Evolutionary conservation across 2,888 invertebrate genomes (phyloP).

Genomic region (Ennomos quercinarius): DNA sequence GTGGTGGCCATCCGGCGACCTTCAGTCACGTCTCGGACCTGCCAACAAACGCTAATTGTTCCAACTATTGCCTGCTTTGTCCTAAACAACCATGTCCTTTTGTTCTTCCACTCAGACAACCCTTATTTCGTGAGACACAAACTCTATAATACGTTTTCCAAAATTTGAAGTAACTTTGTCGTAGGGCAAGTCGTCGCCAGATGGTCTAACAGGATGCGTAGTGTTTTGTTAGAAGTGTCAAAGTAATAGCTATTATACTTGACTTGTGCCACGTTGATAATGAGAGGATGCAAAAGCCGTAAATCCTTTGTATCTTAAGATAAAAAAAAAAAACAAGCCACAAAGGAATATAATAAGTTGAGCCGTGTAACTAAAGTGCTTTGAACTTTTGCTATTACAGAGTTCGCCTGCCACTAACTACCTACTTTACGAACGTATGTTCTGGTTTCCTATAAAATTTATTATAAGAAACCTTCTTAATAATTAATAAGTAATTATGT

Average conservation of each 20-base stretch:
- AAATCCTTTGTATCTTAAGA: slow-evolving; percentile 55
- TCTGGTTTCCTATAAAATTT: too few relatives aligned
- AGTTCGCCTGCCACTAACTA: too few relatives aligned
- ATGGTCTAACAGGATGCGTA: slow-evolving; percentile 64
- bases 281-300: slow-evolving; percentile 48
- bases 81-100: slow-evolving; percentile 45
- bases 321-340: slow-evolving; percentile 41
- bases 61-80: slow-evolving; percentile 53
- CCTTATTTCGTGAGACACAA: slow-evolving; percentile 22
- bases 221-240: slow-evolving; percentile 61
- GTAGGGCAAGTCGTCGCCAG: slow-evolving; percentile 53
- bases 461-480: too few relatives aligned
- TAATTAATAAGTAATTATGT: too few relatives aligned
- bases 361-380: background rate
- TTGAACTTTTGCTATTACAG: background rate
- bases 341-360: slow-evolving; percentile 34
- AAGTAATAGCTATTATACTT: slow-evolving; percentile 59
- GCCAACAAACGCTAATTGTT: slow-evolving; percentile 64
- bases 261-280: slow-evolving; percentile 48
- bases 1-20: slow-evolving; percentile 56
- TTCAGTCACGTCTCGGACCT: slow-evolving; percentile 55
- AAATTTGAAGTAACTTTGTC: slow-evolving; percentile 18
- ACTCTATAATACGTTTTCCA: slow-evolving; percentile 12
- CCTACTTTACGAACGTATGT: too few relatives aligned
- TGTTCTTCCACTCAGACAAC: background rate